A percentile compares a stretch with the other conserved stretches of the same genome.
Conservation (phyloP, 2,888 invertebrate species). For the Spatulosminthurus flaviceps region DNA sequence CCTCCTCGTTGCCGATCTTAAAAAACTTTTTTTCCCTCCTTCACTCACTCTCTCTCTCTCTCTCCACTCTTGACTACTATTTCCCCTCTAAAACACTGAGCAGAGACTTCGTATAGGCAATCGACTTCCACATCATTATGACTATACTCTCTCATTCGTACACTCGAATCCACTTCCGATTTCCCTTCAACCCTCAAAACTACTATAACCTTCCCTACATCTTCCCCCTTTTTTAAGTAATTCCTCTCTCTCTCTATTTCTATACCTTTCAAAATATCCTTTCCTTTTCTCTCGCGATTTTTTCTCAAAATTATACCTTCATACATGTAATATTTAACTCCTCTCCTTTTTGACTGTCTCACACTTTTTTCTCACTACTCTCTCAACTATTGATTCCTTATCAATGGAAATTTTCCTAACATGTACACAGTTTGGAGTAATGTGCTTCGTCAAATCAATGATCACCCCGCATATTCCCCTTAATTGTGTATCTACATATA, state of each 20-base stretch:
- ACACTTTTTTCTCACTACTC: background rate
- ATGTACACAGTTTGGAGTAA: background rate
- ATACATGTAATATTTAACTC: too few relatives aligned
- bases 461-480: background rate
- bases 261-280: background rate
- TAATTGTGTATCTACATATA: too few relatives aligned
- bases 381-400: constrained; percentile 14
- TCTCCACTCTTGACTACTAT: constrained; percentile 28
- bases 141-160: constrained; percentile 43
- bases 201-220: background rate
- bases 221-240: too few relatives aligned
- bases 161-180: constrained; percentile 52
- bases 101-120: constrained; percentile 42
- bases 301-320: too few relatives aligned
- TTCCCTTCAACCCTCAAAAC: constrained; percentile 33
- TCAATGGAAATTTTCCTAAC: constrained; percentile 5
- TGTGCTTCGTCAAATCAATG: background rate
- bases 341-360: background rate
- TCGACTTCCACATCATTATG: constrained; percentile 55
- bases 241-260: too few relatives aligned
- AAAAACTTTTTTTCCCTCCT: constrained; percentile 22
- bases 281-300: constrained; percentile 8
- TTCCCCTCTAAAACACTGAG: constrained; percentile 39
- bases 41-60: too few relatives aligned
- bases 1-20: constrained; percentile 28